phyloP scores from a whole-genome alignment of 2,113 vertebrate species.

The Neotoma lepida region DNA sequence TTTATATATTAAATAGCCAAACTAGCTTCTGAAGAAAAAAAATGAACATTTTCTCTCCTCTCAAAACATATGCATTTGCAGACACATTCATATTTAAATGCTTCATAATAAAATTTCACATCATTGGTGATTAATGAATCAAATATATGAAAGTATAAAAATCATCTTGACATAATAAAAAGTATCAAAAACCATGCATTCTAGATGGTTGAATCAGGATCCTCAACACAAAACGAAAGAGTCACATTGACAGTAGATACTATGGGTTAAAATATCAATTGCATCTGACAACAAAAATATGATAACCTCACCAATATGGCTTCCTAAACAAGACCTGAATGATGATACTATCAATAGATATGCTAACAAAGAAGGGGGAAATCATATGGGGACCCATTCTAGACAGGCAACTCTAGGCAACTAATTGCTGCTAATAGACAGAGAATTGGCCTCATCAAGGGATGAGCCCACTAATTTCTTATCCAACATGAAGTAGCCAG shows the following conservation, averaged over 20 bases:
- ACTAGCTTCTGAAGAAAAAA: constrained; percentile 17
- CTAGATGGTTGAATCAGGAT: neutral
- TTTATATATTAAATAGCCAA: neutral
- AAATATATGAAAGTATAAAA: constrained; percentile 37
- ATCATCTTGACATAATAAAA: neutral
- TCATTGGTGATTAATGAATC: neutral
- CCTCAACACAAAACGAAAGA: neutral
- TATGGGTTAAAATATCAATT: constrained; percentile 19
- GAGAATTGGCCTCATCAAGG: neutral
- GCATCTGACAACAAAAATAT: neutral
- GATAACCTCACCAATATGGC: neutral
- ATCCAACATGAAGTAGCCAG: neutral
- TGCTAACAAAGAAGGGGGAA: neutral
- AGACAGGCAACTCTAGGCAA: neutral
- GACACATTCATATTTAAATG: neutral
- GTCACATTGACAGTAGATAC: constrained; percentile 14
- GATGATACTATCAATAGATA: neutral
- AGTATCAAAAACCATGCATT: neutral
- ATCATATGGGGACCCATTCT: neutral
- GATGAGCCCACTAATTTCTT: neutral
- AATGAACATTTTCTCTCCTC: neutral
- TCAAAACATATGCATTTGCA: neutral
- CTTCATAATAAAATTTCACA: constrained; percentile 10
- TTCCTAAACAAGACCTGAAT: neutral
- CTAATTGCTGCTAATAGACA: neutral